Percentiles rank a stretch among this genome's conserved stretches.
Evolutionary conservation across 2,113 vertebrate species (phyloP).

Genomic region (Notothenia coriiceps): DNA sequence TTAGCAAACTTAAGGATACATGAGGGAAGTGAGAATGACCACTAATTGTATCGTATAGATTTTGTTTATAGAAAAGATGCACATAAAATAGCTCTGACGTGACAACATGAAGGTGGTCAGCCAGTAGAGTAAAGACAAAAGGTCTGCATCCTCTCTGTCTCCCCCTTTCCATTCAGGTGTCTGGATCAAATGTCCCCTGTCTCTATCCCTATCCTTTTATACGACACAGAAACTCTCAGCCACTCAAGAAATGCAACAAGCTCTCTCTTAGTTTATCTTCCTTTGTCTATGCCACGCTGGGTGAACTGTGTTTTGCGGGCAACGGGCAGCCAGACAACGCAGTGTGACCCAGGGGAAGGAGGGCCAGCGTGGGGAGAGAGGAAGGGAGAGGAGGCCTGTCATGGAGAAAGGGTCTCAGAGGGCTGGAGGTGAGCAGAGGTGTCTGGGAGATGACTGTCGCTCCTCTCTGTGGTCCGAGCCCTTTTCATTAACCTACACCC

Average conservation of each 20-base stretch:
- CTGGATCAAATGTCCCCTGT: conserved; percentile 64
- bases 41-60: conserved; percentile 41
- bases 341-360: conserved; percentile 84
- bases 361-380: conserved; percentile 81
- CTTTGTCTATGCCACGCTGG: conserved; percentile 78
- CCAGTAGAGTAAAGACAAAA: conserved; percentile 41
- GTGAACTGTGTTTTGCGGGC: conserved; percentile 74
- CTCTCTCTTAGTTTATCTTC: conserved; percentile 42
- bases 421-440: conserved; percentile 75
- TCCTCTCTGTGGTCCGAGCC: conserved; percentile 68
- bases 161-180: conserved; percentile 15
- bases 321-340: conserved; percentile 78
- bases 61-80: conserved; percentile 22
- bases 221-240: conserved; percentile 28
- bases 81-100: conserved; percentile 9
- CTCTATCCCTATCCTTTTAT: conserved; percentile 63
- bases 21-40: conserved; percentile 3
- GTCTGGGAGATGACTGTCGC: conserved; percentile 73
- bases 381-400: conserved; percentile 67
- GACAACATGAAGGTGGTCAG: conserved; percentile 5
- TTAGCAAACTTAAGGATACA: conserved; percentile 33
- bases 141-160: conserved; percentile 12
- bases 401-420: conserved; percentile 71
- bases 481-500: conserved; percentile 78
- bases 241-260: conserved; percentile 17